These are phyloP conservation scores for Zygaena filipendulae DNA, from an alignment of 2,888 invertebrate species.

Conservation along the genomic window DNA sequence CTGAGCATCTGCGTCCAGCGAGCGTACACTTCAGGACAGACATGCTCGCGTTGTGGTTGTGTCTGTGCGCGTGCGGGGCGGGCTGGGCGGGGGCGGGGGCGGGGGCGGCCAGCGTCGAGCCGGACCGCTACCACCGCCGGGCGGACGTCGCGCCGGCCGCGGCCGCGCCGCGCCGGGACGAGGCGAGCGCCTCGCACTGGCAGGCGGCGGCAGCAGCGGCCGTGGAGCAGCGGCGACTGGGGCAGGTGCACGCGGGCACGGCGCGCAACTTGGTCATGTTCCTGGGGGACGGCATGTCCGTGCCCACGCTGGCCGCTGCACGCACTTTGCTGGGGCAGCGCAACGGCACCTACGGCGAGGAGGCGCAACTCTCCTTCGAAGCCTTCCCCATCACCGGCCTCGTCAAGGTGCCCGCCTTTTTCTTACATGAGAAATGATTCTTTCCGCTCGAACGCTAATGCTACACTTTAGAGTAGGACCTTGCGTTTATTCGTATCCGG, in stretches of 20 bases:
- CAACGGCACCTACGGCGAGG: constrained; percentile 63
- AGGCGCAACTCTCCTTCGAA: constrained; percentile 69
- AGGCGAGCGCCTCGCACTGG: constrained; percentile 33
- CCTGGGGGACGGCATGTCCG: constrained; percentile 81
- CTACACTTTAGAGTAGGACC: too few relatives aligned
- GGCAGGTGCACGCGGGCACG: not conserved
- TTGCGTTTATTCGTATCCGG: too few relatives aligned
- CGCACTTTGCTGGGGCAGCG: constrained; percentile 73
- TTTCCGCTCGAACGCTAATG: too few relatives aligned
- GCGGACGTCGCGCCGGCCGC: not conserved
- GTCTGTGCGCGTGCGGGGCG: too few relatives aligned
- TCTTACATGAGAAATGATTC: not conserved
- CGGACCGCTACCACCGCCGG: not conserved
- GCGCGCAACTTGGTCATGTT: constrained; percentile 73
- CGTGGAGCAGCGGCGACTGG: constrained; percentile 4
- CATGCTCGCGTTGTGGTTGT: too few relatives aligned
- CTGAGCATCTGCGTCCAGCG: too few relatives aligned
- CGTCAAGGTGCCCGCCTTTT: constrained; percentile 60
- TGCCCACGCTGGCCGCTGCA: constrained; percentile 74
- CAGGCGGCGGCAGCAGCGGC: constrained; percentile 15
- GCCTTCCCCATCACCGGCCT: constrained; percentile 70
- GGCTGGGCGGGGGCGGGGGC: not conserved
- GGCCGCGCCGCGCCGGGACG: constrained; percentile 38
- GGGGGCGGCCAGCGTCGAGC: not conserved
- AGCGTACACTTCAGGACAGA: too few relatives aligned